Percentiles rank a stretch among this genome's conserved stretches.
These are phyloP conservation scores for Acanthopagrus latus DNA, from an alignment of 2,797 vertebrate genomes.

Conservation along the genomic window DNA sequence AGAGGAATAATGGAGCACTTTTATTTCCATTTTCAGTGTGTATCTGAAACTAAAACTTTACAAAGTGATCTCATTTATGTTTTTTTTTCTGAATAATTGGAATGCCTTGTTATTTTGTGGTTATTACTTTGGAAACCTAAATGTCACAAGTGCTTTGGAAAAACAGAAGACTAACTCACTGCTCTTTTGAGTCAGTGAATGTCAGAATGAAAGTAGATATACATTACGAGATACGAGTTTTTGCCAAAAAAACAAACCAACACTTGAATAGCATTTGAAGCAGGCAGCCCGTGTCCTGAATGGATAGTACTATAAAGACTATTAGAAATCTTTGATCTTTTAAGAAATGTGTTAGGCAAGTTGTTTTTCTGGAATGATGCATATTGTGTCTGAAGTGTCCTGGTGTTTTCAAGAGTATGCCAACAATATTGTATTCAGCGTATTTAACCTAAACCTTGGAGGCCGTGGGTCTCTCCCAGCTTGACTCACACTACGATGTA, in stretches of 20 bases:
- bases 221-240: neutral
- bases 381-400: neutral
- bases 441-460: neutral
- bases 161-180: neutral
- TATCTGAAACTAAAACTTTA: slow-evolving; percentile 28
- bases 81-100: slow-evolving; percentile 1
- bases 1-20: slow-evolving; percentile 25
- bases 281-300: neutral
- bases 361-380: neutral
- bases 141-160: neutral
- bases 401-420: neutral
- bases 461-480: neutral
- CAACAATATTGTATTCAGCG: neutral
- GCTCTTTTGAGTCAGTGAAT: neutral
- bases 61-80: neutral
- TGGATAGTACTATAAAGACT: neutral
- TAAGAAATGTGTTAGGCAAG: neutral
- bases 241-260: neutral
- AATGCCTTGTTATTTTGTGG: neutral
- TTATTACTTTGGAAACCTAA: neutral
- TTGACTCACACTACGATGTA: neutral
- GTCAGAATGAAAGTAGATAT: too few relatives aligned
- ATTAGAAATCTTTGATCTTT: neutral
- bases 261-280: neutral
- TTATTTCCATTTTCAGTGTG: neutral